Evolutionary conservation across 1,140 invertebrate species (phyloP), one percentile per base, ranked within the genome.

Genomic region (Cataglyphis hispanica): DNA sequence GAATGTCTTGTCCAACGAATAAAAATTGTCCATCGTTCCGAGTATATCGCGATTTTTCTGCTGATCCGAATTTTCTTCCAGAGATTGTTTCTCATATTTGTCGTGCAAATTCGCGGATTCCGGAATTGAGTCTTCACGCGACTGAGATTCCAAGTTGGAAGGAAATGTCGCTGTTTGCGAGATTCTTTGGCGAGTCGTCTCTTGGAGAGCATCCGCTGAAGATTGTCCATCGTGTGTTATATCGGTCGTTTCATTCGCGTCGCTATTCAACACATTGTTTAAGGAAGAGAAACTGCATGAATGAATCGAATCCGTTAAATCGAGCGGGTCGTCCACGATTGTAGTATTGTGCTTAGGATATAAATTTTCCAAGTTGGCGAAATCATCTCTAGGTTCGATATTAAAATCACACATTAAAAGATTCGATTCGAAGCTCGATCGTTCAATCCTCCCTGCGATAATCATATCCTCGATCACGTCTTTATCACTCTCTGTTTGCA

Each of bases 1-100:
- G 1, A 92, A 25, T 7, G 91, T 92, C 66, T 91, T 91, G 3
- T 92, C 86, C 8, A 90, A 19, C 13, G 56, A 1, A 7, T 67
- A 75, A 46, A 37, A 66, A 22, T 75, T n/a, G 0, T 56, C 13
- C 19, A 8, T 31, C 10, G 25, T 27, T 22, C 13, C 7, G 10
- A 34, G 2, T 37, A 22, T 22, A 13, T 37, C 37, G 13, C 13
- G n/a, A 7, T 80, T 43, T 4, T 43, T 1, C 11, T 13, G 58
- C 6, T 22, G 40, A 13, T n/a, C 4, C 13, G 43, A 53, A 2
- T 10, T 19, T 31, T 13, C 10, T 19, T 43, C 40, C 7, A 31
- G 22, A 16, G 31, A 37, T 78, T 13, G 46, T 53, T 8, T 11
- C 6, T 43, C 37, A 40, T 22, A 7, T 22, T 60, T 13, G 16